These are phyloP conservation scores for Peromyscus aztecus DNA, from an alignment of 2,797 vertebrate species.

Conservation along the genomic window DNA sequence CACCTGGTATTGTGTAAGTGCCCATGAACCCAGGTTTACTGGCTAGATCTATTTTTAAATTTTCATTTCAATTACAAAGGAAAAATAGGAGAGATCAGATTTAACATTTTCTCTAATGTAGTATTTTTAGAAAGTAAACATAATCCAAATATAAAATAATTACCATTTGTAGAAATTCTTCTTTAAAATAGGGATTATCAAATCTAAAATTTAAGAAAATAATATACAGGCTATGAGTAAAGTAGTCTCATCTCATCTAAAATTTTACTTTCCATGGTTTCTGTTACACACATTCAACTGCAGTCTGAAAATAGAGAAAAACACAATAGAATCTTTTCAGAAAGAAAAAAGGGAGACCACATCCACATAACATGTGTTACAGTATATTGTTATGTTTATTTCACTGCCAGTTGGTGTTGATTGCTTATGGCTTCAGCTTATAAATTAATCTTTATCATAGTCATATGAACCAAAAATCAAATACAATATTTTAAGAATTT, in stretches of 20 bases:
- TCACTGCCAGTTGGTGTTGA: neutral
- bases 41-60: constrained; percentile 65
- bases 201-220: constrained; percentile 48
- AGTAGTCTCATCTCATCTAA: neutral
- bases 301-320: neutral
- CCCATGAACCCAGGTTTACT: constrained; percentile 49
- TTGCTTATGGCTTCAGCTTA: neutral
- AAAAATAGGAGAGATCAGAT: neutral
- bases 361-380: neutral
- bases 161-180: neutral
- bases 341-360: neutral
- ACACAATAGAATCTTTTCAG: neutral
- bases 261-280: neutral
- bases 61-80: constrained; percentile 43
- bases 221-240: neutral
- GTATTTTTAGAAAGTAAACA: constrained; percentile 53
- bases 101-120: constrained; percentile 26
- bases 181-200: neutral
- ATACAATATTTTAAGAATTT: neutral
- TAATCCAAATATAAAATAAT: constrained; percentile 29
- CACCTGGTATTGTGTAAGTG: constrained; percentile 55
- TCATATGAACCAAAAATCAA: neutral
- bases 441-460: neutral
- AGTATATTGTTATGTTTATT: neutral
- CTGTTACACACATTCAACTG: neutral